Evolutionary conservation across 2,888 invertebrate genomes (phyloP), one percentile per base, ranked within the genome.

Genomic region (Caenorhabditis sp.): DNA sequence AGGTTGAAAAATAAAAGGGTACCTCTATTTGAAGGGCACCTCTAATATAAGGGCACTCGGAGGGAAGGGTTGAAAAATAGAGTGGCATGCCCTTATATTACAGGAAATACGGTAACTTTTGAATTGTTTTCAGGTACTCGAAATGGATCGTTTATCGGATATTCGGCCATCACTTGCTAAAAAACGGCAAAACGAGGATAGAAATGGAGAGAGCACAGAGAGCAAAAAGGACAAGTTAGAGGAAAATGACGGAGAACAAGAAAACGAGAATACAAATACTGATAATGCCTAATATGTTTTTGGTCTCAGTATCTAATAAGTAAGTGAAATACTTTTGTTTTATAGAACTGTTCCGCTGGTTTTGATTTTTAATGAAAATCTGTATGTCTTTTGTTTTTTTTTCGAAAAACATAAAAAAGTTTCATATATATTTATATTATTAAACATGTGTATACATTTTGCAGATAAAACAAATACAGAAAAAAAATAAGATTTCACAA

Each of bases 91-190:
- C n/a, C n/a, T n/a, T n/a, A n/a, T n/a, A n/a, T n/a, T n/a, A n/a
- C n/a, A n/a, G n/a, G n/a, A n/a, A n/a, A n/a, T n/a, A n/a, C n/a
- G n/a, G n/a, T n/a, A 19, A 17, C 27, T 58, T 36, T 1, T 3
- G 21, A 51, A 51, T 36, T 19, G 19, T 21, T 58, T 58, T n/a
- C 10, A 58, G 57, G 31, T 58, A 19, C 57, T 58, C 8, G 10
- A n/a, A 36, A 58, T 58, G n/a, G 19, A 31, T 31, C n/a, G 57
- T 8, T 14, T 58, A 19, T 21, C 31, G 2, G 57, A 58, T 36
- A 36, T 58, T 36, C 57, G 57, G 6, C 57, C 31, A 36, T 58
- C 57, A 6, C 14, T 58, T 4, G 21, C 21, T 6, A 51, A 21
- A 51, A 58, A 59, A 49, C 21, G 59, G 6, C 23, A 23, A 17